A percentile compares a stretch with the other conserved stretches of the same genome.
These are phyloP conservation scores for Datnioides undecimradiatus DNA, from an alignment of 2,113 vertebrate species.

Conservation along the genomic window DNA sequence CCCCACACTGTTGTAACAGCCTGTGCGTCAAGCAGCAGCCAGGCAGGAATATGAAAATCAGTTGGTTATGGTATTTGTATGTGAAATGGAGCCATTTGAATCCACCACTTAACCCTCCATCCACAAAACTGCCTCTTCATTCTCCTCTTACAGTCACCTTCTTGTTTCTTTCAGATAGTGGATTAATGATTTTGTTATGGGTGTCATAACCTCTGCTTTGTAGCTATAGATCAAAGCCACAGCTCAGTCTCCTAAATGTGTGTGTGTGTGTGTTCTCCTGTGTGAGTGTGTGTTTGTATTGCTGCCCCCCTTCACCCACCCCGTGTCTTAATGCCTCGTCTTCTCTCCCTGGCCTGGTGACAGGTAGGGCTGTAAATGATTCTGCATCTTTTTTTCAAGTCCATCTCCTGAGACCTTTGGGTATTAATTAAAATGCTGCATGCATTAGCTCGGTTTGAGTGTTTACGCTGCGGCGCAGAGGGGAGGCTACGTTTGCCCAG, in stretches of 20 bases:
- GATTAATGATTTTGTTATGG: conserved; percentile 34
- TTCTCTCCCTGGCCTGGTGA: conserved; percentile 35
- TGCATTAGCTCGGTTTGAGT: conserved; percentile 50
- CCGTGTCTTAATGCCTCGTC: background rate
- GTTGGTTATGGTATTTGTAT: conserved; percentile 18
- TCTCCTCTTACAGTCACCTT: background rate
- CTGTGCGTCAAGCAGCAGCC: conserved; percentile 8
- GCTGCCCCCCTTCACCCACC: background rate
- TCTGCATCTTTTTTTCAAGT: conserved; percentile 42
- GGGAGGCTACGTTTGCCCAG: conserved; percentile 38
- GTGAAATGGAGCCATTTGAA: conserved; percentile 22
- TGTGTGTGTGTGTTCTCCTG: conserved; percentile 4
- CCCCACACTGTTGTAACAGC: conserved; percentile 1
- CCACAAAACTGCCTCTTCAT: background rate
- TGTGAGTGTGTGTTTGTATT: conserved; percentile 5
- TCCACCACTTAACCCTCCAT: background rate
- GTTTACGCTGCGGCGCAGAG: conserved; percentile 55
- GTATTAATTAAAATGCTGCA: conserved; percentile 72
- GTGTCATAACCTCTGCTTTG: conserved; percentile 26
- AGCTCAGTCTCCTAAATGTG: background rate
- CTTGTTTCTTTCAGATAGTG: background rate
- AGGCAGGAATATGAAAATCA: conserved; percentile 34
- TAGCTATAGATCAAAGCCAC: conserved; percentile 41
- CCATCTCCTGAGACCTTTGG: conserved; percentile 60
- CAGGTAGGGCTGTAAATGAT: conserved; percentile 52